Evolutionary conservation across 1,140 invertebrate species (phyloP).

Genomic region (Alviniconcha marisindica): DNA sequence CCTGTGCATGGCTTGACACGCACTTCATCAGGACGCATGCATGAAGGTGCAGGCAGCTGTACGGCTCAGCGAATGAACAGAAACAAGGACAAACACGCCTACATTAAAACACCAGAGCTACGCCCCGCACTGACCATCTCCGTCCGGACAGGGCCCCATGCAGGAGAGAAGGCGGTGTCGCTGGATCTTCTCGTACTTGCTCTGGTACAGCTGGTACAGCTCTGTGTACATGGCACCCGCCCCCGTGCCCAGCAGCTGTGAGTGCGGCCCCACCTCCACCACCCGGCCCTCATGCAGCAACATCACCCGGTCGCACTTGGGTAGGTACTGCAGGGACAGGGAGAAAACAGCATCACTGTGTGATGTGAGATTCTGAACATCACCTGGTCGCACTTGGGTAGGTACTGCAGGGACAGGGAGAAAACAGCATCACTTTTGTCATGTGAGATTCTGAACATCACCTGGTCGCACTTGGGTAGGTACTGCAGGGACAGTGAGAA

Average conservation of each 20-base stretch:
- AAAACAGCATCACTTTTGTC: no score
- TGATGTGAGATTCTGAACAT: no score
- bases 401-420: no score
- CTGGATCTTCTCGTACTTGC: conserved; percentile 53
- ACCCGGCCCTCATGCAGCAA: conserved; percentile 74
- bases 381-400: no score
- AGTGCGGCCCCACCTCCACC: conserved; percentile 71
- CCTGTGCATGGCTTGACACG: no score
- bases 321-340: conserved; percentile 71
- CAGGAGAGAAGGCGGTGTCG: conserved; percentile 27
- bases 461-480: conserved; percentile 78
- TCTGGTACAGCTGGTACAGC: conserved; percentile 47
- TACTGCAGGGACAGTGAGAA: no score
- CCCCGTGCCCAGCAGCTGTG: conserved; percentile 64
- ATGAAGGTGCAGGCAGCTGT: no score
- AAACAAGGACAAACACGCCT: background rate
- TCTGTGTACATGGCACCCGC: conserved; percentile 68
- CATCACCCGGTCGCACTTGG: conserved; percentile 80
- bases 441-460: no score
- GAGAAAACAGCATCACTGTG: no score
- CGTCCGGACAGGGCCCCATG: background rate
- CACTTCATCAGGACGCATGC: no score
- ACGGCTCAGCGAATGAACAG: no score
- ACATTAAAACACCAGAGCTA: background rate
- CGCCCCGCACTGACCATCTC: background rate